A percentile compares a stretch with the other conserved stretches of the same genome.
These are phyloP conservation scores for Pseudobourletiella spinata DNA, from an alignment of 1,140 invertebrate genomes.

Conservation along the genomic window DNA sequence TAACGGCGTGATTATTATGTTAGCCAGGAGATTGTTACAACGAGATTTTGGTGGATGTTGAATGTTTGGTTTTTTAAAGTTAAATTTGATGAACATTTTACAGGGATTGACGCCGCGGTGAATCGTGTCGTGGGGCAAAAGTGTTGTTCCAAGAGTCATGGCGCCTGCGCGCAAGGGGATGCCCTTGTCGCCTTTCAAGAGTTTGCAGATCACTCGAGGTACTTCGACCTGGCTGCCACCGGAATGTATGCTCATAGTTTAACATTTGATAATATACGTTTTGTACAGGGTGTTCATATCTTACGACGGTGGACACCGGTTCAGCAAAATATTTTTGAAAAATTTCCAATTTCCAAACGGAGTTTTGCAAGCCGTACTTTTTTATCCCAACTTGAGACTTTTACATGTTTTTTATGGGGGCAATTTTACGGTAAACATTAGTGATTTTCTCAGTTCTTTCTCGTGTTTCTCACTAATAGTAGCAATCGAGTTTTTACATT, in stretches of 20 bases:
- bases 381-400: constrained; percentile 1
- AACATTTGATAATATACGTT: no score
- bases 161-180: constrained; percentile 16
- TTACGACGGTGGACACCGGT: constrained; percentile 16
- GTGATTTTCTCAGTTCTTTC: neutral
- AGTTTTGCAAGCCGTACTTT: constrained; percentile 1
- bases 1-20: neutral
- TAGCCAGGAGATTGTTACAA: no score
- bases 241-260: no score
- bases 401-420: constrained; percentile 8
- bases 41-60: no score
- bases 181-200: constrained; percentile 18
- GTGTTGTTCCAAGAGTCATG: constrained; percentile 12
- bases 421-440: neutral
- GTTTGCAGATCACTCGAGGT: no score
- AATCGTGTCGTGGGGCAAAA: constrained; percentile 17
- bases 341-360: no score
- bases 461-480: no score
- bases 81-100: neutral
- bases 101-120: neutral
- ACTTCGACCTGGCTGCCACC: no score
- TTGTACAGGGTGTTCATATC: constrained; percentile 22
- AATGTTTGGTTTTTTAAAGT: no score
- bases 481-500: no score
- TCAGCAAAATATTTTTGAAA: no score